Base-by-base conservation (phyloP, 2,888 invertebrate genomes). In the Trilocha varians region DNA sequence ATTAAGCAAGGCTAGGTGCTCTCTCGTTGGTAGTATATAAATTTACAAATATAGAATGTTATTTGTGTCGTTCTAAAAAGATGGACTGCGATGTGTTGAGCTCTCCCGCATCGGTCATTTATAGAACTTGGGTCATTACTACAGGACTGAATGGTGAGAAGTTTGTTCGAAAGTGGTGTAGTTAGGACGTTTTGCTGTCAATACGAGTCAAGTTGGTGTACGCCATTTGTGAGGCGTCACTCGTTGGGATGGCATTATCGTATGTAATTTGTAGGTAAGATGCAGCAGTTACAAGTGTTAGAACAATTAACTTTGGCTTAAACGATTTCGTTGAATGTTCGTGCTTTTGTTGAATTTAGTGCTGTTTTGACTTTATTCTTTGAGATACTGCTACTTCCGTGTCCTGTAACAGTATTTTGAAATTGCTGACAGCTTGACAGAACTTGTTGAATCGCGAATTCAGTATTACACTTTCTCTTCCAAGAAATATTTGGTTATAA, bases 31-130 rank as follows among this genome's bases (percentile, higher is more conserved):
- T 71, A 73, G 77, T 66, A 78, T 80, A 78, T 79, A 79, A 78
- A 82, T 78, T 75, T 78, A 70, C 83, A 78, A 84, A 84, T 82
- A 82, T 85, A 85, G 84, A 84, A 83, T 73, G 83, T 83, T 85
- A 85, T 85, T 85, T 83, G 82, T 83, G 84, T 84, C 77, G 79
- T 83, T 84, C 84, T 84, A 85, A 84, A 85, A 85, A 84, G 84
- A 84, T 85, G 82, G 77, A 82, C 82, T 72, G 79, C 77, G 80
- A 80, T 84, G 80, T 80, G 79, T 80, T 79, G 77, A 83, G 78
- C 82, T 84, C 85, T 85, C 85, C 85, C 83, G 82, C 84, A 78
- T 83, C 79, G 85, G 74, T 80, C 83, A 80, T 79, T 85, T 80
- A 83, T 85, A 85, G 84, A 78, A 76, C 78, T 69, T 70, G 82